Conservation (phyloP, 1,140 invertebrate genomes). For the Calephelis virginiensis region DNA sequence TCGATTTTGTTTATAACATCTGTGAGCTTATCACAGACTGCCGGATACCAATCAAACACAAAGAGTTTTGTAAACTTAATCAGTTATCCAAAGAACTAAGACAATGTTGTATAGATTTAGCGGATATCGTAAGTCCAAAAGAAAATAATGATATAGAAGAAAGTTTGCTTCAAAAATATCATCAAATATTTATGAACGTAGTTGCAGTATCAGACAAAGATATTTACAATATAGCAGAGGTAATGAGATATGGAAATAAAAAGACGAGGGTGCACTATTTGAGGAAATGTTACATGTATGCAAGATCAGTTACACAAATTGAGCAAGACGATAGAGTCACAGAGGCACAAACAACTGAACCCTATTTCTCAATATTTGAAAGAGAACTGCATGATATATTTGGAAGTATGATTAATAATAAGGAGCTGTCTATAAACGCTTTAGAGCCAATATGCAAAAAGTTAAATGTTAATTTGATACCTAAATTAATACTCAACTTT, state of each 20-base stretch:
- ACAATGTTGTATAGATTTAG: constrained; percentile 59
- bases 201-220: constrained; percentile 70
- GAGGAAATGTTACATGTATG: constrained; percentile 72
- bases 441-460: constrained; percentile 74
- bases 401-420: constrained; percentile 70
- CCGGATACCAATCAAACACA: constrained; percentile 69
- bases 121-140: constrained; percentile 48
- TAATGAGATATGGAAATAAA: constrained; percentile 53
- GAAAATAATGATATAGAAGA: constrained; percentile 43
- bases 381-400: constrained; percentile 68
- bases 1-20: constrained; percentile 66
- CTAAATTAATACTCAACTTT: constrained; percentile 73
- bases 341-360: constrained; percentile 32
- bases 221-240: constrained; percentile 64
- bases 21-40: constrained; percentile 70
- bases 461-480: constrained; percentile 71
- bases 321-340: constrained; percentile 49
- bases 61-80: constrained; percentile 72
- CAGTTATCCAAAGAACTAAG: constrained; percentile 66
- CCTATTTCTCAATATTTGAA: constrained; percentile 66
- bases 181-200: constrained; percentile 72
- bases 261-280: constrained; percentile 62
- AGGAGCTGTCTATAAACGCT: constrained; percentile 61
- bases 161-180: constrained; percentile 63
- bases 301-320: constrained; percentile 64